A percentile compares a stretch with the other conserved stretches of the same genome.
Conservation (phyloP, 2,888 invertebrate genomes). For the Acanthacorydalis orientalis region DNA sequence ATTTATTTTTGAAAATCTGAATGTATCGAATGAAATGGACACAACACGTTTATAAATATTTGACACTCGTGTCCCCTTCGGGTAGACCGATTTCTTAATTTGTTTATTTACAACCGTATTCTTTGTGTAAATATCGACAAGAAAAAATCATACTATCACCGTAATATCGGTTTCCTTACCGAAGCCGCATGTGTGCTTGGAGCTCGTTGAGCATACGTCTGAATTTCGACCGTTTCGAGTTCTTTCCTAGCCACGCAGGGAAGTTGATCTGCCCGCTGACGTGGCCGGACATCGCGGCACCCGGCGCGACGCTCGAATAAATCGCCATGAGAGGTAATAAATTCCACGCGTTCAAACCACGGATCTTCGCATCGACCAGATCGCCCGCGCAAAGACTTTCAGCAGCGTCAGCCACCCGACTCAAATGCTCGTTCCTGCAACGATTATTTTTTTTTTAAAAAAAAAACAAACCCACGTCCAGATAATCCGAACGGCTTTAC, state of each 20-base stretch:
- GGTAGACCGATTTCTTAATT: too few species aligned
- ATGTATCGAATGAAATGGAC: too few species aligned
- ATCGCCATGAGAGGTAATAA: constrained; percentile 74
- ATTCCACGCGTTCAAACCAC: constrained; percentile 69
- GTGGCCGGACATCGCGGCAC: constrained; percentile 66
- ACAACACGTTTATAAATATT: too few species aligned
- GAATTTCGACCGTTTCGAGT: constrained; percentile 71
- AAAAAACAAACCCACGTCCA: background rate
- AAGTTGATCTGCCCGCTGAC: constrained; percentile 70
- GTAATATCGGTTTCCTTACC: too few species aligned
- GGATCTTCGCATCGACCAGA: constrained; percentile 63
- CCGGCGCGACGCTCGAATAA: constrained; percentile 82
- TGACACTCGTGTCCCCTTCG: too few species aligned
- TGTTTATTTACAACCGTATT: too few species aligned
- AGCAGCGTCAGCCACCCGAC: constrained; percentile 61
- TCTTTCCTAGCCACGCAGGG: constrained; percentile 92
- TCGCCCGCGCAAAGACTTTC: constrained; percentile 80
- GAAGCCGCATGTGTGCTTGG: constrained; percentile 67
- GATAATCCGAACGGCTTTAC: constrained; percentile 27
- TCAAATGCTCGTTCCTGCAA: constrained; percentile 39
- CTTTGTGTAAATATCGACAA: too few species aligned
- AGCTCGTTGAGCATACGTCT: constrained; percentile 69
- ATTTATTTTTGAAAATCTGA: too few species aligned
- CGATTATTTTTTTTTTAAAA: constrained; percentile 7
- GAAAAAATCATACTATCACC: constrained; percentile 10